Conservation (phyloP, 2,113 vertebrate species). For the Etheostoma spectabile region DNA sequence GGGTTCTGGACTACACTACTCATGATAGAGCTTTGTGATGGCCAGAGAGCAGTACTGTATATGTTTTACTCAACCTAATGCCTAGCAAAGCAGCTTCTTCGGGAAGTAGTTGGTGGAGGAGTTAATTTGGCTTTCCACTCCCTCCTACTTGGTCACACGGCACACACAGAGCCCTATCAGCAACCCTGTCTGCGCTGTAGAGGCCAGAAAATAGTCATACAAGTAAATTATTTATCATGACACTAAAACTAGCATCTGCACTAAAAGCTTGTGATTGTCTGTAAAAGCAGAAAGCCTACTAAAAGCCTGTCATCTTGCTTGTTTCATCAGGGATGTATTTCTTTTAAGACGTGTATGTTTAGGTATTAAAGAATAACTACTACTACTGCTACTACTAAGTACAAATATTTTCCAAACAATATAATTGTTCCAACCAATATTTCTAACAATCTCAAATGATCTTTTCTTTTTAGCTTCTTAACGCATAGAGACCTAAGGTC, state of each 20-base stretch:
- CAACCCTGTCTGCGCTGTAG: slow-evolving; percentile 71
- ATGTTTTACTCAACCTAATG: slow-evolving; percentile 20
- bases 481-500: too few relatives aligned
- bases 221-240: slow-evolving; percentile 91
- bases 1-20: slow-evolving; percentile 80
- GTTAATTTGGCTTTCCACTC: slow-evolving; percentile 60
- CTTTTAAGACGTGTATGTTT: not conserved
- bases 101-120: slow-evolving; percentile 70
- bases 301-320: slow-evolving; percentile 35
- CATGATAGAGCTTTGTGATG: slow-evolving; percentile 54
- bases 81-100: slow-evolving; percentile 64
- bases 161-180: slow-evolving; percentile 82
- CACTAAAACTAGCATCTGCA: slow-evolving; percentile 66
- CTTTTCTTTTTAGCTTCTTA: too few relatives aligned
- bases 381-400: not conserved
- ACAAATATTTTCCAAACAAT: too few relatives aligned
- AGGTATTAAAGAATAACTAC: not conserved
- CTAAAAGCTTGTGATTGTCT: slow-evolving; percentile 86
- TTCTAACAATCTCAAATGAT: too few relatives aligned
- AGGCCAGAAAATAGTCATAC: slow-evolving; percentile 74
- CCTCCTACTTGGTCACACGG: slow-evolving; percentile 71
- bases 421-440: too few relatives aligned
- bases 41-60: slow-evolving; percentile 3
- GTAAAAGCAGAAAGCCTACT: slow-evolving; percentile 45
- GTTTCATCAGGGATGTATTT: slow-evolving; percentile 12